A percentile compares a stretch with the other conserved stretches of the same genome.
Evolutionary conservation across 2,113 vertebrate genomes (phyloP).

Genomic region (Microtus richardsoni): DNA sequence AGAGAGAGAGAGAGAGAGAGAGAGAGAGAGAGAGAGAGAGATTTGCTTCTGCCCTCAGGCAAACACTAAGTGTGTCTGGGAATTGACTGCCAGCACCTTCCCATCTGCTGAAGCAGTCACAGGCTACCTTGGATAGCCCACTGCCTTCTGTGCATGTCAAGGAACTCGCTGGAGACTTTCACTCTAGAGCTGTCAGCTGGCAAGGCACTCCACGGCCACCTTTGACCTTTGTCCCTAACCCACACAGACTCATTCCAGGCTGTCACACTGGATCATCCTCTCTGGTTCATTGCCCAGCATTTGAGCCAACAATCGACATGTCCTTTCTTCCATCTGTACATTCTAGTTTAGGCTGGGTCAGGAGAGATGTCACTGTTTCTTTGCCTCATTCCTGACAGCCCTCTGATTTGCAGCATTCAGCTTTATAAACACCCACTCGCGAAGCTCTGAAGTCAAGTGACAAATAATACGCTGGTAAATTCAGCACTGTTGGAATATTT

Average conservation of each 20-base stretch:
- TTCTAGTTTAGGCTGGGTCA: constrained; percentile 74
- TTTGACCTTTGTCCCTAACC: constrained; percentile 76
- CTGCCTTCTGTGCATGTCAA: background rate
- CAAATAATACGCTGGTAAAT: constrained; percentile 49
- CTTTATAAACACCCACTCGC: constrained; percentile 63
- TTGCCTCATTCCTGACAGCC: constrained; percentile 70
- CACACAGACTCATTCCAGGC: constrained; percentile 68
- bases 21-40: too few species aligned
- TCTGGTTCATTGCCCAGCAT: constrained; percentile 66
- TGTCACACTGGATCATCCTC: constrained; percentile 44
- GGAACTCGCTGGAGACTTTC: constrained; percentile 41
- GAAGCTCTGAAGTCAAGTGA: constrained; percentile 53
- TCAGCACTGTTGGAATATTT: background rate
- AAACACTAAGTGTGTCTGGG: background rate
- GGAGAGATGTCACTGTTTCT: constrained; percentile 71
- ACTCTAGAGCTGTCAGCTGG: constrained; percentile 69
- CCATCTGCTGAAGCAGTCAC: constrained; percentile 22
- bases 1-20: too few species aligned
- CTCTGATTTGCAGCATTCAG: constrained; percentile 68
- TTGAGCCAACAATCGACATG: constrained; percentile 29
- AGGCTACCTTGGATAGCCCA: background rate
- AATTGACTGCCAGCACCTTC: background rate
- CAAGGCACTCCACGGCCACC: constrained; percentile 4
- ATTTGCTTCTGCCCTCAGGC: background rate
- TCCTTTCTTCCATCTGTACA: constrained; percentile 68